These are phyloP conservation scores for Schlechtendalia chinensis DNA, from an alignment of 1,140 invertebrate species.

Conservation along the genomic window DNA sequence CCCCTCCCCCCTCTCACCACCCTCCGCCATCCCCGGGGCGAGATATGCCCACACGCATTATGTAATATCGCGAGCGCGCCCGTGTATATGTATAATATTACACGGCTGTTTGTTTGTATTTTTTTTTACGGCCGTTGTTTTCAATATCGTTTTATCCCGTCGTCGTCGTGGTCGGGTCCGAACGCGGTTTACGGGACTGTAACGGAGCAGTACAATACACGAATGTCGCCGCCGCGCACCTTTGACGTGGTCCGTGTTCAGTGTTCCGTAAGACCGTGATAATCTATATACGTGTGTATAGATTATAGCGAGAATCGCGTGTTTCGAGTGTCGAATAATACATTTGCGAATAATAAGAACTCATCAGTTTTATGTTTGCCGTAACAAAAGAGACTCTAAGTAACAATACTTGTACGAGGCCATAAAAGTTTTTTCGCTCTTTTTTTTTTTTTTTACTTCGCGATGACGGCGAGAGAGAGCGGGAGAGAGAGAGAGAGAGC, in stretches of 20 bases:
- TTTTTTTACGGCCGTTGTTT: no score
- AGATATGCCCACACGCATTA: conserved; percentile 30
- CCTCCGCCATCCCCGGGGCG: no score
- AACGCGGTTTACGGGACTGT: background rate
- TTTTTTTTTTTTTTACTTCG: conserved; percentile 6
- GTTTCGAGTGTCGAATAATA: conserved; percentile 18
- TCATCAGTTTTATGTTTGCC: conserved; percentile 43
- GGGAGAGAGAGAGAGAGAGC: background rate
- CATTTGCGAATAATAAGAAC: conserved; percentile 44
- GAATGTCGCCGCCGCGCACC: background rate
- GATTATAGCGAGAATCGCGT: background rate
- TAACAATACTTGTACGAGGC: conserved; percentile 29
- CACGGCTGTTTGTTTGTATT: no score
- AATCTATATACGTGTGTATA: background rate
- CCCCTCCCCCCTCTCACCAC: no score
- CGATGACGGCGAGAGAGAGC: background rate
- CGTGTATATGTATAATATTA: background rate
- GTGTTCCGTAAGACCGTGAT: conserved; percentile 40
- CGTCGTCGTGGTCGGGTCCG: background rate
- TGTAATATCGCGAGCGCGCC: background rate
- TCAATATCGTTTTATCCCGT: background rate
- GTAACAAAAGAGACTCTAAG: conserved; percentile 31
- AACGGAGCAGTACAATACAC: no score
- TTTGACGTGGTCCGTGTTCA: conserved; percentile 14
- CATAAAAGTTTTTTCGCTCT: conserved; percentile 11